These are phyloP conservation scores for Drosophila bunnanda DNA, from an alignment of 2,888 invertebrate genomes.

Conservation along the genomic window DNA sequence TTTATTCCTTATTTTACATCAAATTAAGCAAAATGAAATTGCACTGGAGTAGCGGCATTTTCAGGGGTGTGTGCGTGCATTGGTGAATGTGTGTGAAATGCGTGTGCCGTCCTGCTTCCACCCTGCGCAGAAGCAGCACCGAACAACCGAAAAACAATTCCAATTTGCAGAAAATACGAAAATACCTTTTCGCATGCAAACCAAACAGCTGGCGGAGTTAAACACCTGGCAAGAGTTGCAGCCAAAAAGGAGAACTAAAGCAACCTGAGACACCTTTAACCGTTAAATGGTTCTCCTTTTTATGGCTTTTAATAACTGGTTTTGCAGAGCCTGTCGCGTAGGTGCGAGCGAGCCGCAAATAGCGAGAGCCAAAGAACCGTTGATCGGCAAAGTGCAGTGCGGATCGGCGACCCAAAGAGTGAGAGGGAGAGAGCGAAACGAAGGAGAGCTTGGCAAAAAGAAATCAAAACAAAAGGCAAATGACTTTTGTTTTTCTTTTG, in stretches of 20 bases:
- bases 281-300: slow-evolving; percentile 46
- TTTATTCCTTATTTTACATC: background rate
- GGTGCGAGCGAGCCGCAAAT: slow-evolving; percentile 44
- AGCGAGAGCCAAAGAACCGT: slow-evolving; percentile 46
- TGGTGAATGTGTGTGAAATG: slow-evolving; percentile 3
- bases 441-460: slow-evolving; percentile 29
- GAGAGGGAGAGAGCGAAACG: background rate
- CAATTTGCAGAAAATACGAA: slow-evolving; percentile 34
- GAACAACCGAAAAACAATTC: slow-evolving; percentile 24
- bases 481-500: slow-evolving; percentile 53
- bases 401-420: slow-evolving; percentile 6
- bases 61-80: slow-evolving; percentile 15
- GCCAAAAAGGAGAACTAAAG: slow-evolving; percentile 4
- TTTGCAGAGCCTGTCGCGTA: slow-evolving; percentile 30
- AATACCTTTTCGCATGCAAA: slow-evolving; percentile 14
- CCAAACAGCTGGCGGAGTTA: slow-evolving; percentile 30
- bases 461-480: slow-evolving; percentile 53
- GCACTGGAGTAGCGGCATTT: slow-evolving; percentile 36
- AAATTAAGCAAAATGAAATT: slow-evolving; percentile 22
- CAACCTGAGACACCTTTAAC: slow-evolving; percentile 37
- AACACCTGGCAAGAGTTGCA: slow-evolving; percentile 40
- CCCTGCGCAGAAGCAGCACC: slow-evolving; percentile 39
- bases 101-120: slow-evolving; percentile 15
- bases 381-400: slow-evolving; percentile 47
- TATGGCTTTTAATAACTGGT: slow-evolving; percentile 44